phyloP scores from a whole-genome alignment of 2,797 vertebrate genomes.

The Microhierax caerulescens region DNA sequence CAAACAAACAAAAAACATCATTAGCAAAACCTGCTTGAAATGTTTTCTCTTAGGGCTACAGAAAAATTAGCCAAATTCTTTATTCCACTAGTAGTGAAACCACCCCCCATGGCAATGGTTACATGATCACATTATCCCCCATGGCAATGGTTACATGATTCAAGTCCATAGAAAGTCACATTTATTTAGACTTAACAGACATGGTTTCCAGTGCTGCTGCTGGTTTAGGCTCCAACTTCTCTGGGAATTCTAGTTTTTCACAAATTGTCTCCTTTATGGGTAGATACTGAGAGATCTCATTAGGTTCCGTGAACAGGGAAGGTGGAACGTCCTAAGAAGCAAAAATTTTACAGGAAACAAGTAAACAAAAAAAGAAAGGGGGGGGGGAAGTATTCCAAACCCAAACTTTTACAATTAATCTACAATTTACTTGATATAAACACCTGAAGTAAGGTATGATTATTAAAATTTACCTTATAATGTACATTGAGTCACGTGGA shows the following conservation, averaged over 20 bases:
- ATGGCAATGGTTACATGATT: not conserved
- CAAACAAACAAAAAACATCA: not conserved
- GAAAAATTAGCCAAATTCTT: conserved; percentile 70
- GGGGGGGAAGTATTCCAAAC: not conserved
- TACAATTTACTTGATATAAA: not conserved
- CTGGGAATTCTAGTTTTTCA: conserved; percentile 88
- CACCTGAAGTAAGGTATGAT: not conserved
- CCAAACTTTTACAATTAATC: not conserved
- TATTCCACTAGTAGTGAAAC: conserved; percentile 63
- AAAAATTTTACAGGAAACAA: not conserved
- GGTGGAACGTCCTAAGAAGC: conserved; percentile 84
- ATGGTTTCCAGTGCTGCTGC: conserved; percentile 41
- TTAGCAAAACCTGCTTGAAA: conserved; percentile 63
- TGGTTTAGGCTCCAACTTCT: conserved; percentile 57
- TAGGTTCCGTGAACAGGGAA: conserved; percentile 91
- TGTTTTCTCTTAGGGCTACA: conserved; percentile 65
- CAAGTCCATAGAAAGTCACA: conserved; percentile 15
- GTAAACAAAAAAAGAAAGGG: not conserved
- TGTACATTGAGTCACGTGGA: not conserved
- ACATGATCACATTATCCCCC: conserved; percentile 7
- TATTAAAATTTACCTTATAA: not conserved
- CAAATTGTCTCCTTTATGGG: conserved; percentile 86
- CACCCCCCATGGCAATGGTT: not conserved
- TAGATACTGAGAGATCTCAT: conserved; percentile 91
- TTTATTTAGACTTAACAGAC: conserved; percentile 64